Conservation (phyloP, 2,797 vertebrate genomes). For the Morelia viridis region DNA sequence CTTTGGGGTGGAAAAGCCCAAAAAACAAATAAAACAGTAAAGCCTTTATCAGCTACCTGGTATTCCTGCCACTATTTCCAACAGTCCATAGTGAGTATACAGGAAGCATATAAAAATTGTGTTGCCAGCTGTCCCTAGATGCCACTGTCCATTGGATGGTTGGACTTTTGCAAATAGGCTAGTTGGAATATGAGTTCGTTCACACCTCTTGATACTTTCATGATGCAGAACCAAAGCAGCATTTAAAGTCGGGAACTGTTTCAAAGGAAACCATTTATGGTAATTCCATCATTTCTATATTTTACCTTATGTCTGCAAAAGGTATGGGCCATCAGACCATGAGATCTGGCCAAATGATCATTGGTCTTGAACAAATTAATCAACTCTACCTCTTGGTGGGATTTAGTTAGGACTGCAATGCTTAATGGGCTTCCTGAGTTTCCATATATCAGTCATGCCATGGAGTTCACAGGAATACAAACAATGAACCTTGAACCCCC, state of each 20-base stretch:
- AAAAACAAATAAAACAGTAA: background rate
- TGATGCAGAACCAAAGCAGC: background rate
- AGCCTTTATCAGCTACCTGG: background rate
- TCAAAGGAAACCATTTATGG: background rate
- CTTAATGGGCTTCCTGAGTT: conserved; percentile 45
- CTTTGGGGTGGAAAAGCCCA: background rate
- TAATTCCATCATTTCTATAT: background rate
- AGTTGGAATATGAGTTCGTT: background rate
- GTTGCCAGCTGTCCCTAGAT: background rate
- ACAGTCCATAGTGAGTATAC: background rate
- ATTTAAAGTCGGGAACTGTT: too few relatives aligned
- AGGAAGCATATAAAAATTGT: too few relatives aligned
- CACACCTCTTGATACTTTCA: background rate
- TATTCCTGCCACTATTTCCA: background rate
- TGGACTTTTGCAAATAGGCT: background rate
- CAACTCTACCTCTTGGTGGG: background rate
- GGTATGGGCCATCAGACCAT: background rate
- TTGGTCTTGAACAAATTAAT: background rate
- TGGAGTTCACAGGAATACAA: conserved; percentile 29
- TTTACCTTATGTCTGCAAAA: background rate
- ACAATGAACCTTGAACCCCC: conserved; percentile 7
- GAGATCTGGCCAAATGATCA: background rate
- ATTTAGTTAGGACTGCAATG: background rate
- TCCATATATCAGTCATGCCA: conserved; percentile 41
- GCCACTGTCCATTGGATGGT: background rate